These are phyloP conservation scores for Drosophila fuyamai DNA, from an alignment of 1,140 invertebrate genomes.

Conservation along the genomic window DNA sequence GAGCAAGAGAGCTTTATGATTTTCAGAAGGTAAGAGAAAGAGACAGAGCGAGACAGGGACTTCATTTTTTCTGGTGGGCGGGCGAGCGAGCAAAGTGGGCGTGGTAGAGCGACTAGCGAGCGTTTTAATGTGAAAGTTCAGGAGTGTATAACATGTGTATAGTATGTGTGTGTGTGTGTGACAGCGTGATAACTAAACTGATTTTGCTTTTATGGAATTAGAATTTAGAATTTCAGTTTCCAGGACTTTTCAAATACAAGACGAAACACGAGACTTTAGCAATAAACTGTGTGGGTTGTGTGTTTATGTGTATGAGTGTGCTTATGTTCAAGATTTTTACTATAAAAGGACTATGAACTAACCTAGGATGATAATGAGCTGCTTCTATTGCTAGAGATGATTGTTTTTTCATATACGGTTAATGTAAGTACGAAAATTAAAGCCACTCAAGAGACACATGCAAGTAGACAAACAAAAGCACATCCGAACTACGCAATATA, in stretches of 20 bases:
- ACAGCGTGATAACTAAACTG: slow-evolving; percentile 40
- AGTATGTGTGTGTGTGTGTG: slow-evolving; percentile 46
- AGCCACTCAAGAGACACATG: slow-evolving; percentile 56
- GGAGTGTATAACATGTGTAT: slow-evolving; percentile 32
- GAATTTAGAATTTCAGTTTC: slow-evolving; percentile 36
- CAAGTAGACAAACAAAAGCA: slow-evolving; percentile 62
- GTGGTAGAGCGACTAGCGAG: slow-evolving; percentile 52
- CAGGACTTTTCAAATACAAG: slow-evolving; percentile 33
- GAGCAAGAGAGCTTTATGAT: slow-evolving; percentile 42
- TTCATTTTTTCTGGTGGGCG: slow-evolving; percentile 40
- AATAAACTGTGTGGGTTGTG: slow-evolving; percentile 20
- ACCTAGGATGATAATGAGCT: slow-evolving; percentile 46
- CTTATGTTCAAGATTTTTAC: slow-evolving; percentile 41
- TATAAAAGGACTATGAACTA: slow-evolving; percentile 32
- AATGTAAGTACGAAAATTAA: slow-evolving; percentile 39
- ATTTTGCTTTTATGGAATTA: slow-evolving; percentile 11
- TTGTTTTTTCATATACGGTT: neutral
- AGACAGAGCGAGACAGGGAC: slow-evolving; percentile 17
- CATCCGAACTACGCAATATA: slow-evolving; percentile 61
- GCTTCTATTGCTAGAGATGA: slow-evolving; percentile 32
- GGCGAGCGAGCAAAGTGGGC: slow-evolving; percentile 57
- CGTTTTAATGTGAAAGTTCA: slow-evolving; percentile 26
- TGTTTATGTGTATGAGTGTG: slow-evolving; percentile 38
- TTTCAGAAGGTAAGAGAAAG: slow-evolving; percentile 28
- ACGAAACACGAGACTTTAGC: slow-evolving; percentile 35